Base-by-base conservation (phyloP, 2,113 vertebrate species). In the Falco punctatus region DNA sequence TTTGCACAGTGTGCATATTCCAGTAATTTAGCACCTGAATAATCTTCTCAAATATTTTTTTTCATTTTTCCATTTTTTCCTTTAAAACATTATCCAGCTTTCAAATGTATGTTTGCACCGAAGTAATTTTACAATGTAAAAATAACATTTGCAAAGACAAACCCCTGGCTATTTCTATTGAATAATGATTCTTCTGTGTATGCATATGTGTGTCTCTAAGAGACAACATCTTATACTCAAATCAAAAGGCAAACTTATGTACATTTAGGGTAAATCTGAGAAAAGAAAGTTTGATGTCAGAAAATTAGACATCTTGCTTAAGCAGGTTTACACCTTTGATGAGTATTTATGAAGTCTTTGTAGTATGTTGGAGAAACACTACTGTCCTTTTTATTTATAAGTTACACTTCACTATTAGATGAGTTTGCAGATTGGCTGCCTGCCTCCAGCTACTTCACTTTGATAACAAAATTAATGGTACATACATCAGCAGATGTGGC, bases 381-480 rank as follows among this genome's bases (percentile, higher is more conserved):
- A 42, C 28, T 73, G 22, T 80, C 30, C 48, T 90, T 91, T 65
- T n/a, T 94, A 84, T 91, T 95, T 92, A 71, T 86, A 86, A 90
- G 82, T 27, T 69, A 61, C 19, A 46, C 13, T 78, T 92, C 81
- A 71, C 35, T 79, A 58, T 32, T 51, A 89, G 38, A 85, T 92
- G 51, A 93, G 40, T 58, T 86, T 93, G 20, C n/a, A 94, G 64
- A 95, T 88, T 95, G 49, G 46, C 69, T 94, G 57, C 64, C 84
- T 96, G 49, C 48, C 51, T 94, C 32, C 11, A 94, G 58, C 52
- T 92, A 73, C 38, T 80, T 87, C 44, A 86, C 5, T 88, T 69
- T 46, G 72, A 90, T 92, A 78, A 88, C 32, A 97, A 95, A 97
- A 96, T 90, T 94, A 96, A 93, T 95, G 62, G 79, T 73, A 85